Base-by-base conservation (phyloP, 2,888 invertebrate genomes). In the Andrena chrysosceles region DNA sequence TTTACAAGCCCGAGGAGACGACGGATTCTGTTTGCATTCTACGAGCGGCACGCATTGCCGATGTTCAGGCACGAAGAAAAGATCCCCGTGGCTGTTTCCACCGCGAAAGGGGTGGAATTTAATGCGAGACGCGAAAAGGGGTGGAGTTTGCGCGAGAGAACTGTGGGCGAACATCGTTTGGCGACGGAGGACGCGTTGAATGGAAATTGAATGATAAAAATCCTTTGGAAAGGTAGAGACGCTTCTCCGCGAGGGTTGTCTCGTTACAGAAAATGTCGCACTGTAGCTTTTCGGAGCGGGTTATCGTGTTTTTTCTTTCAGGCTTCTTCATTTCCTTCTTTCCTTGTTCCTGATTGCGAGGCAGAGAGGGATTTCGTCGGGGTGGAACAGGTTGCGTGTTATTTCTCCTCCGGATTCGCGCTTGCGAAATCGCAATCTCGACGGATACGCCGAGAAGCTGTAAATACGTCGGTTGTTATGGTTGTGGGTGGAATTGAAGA, bases 131-230 rank as follows among this genome's bases (percentile, higher is more conserved):
- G 33, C n/a, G n/a, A 26, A 23, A 16, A 20, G 52, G 52, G 20
- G 52, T 7, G 52, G 52, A 52, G 67, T 33, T 35, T 54, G 49
- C 56, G 56, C 26, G 56, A 23, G 26, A 23, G 23, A 56, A 20
- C 23, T 10, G 23, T 56, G 56, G 56, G 23, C 56, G 10, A 23
- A 23, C 56, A 23, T 56, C 56, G 52, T 20, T 52, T 20, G 52
- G 52, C 7, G 16, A 26, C 29, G 29, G 35, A 10, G 13, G 49
- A 8, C 71, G 2, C 26, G 52, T 29, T 72, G 33, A 72, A 72
- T 72, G 66, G 35, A 72, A 72, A 72, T 66, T 72, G 31, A 72
- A 72, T 54, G 66, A n/a, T 35, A 26, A 35, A 72, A 64, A 42
- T 33, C 16, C 26, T 54, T 72, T 33, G 2, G 33, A 72, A 20